A percentile compares a stretch with the other conserved stretches of the same genome.
Conservation (phyloP, 2,113 vertebrate species). For the Amblyopsis rosae region DNA sequence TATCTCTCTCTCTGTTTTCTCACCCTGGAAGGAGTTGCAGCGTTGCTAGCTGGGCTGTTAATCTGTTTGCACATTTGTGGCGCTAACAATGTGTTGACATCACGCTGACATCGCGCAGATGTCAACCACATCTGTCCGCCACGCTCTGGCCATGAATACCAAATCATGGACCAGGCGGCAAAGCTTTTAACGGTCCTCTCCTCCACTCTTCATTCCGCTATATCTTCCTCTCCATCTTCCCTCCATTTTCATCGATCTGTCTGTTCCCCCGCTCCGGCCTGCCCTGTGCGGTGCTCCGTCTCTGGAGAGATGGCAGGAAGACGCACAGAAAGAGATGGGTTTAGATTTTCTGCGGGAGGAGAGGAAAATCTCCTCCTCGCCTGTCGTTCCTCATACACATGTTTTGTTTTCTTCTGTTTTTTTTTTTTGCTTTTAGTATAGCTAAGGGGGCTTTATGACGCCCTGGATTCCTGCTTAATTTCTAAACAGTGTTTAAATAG, state of each 20-base stretch:
- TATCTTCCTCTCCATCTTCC: constrained; percentile 27
- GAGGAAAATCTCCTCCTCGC: background rate
- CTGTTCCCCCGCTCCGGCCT: constrained; percentile 1
- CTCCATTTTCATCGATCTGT: constrained; percentile 20
- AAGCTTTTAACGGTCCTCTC: constrained; percentile 13
- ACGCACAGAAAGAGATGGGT: constrained; percentile 2
- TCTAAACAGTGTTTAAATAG: too few relatives aligned
- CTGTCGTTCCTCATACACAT: background rate
- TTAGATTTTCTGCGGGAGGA: background rate
- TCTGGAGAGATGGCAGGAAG: background rate
- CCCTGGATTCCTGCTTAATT: too few relatives aligned
- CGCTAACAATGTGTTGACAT: constrained; percentile 78
- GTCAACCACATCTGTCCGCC: constrained; percentile 73
- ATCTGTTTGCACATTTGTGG: constrained; percentile 65
- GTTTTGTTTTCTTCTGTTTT: too few relatives aligned
- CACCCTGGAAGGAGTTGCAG: constrained; percentile 54
- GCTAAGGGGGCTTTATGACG: too few relatives aligned
- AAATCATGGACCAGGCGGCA: constrained; percentile 28
- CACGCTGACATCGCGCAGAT: constrained; percentile 78
- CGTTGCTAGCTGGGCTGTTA: constrained; percentile 56
- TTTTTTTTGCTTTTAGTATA: too few relatives aligned
- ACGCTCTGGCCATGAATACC: constrained; percentile 63
- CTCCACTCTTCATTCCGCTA: background rate
- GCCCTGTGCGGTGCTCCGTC: background rate
- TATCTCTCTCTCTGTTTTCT: constrained; percentile 32